phyloP scores from a whole-genome alignment of 2,113 vertebrate genomes.

The Opisthocomus hoazin region DNA sequence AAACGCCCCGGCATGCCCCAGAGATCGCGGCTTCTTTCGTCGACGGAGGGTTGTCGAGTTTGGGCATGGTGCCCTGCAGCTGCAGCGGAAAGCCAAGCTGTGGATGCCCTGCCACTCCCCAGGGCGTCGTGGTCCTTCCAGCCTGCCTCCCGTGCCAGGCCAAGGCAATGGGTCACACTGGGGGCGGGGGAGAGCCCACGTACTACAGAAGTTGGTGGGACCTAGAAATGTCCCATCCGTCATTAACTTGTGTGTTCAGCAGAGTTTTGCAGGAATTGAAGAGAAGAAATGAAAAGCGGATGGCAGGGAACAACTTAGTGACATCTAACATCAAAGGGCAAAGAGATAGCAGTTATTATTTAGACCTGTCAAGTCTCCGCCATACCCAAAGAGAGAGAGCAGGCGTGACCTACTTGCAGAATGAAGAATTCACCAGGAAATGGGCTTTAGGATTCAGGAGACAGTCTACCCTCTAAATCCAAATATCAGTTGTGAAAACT shows the following conservation, averaged over 20 bases:
- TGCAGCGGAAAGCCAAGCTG: neutral
- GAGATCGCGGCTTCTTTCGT: accelerated
- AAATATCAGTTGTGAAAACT: neutral
- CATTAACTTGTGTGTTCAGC: neutral
- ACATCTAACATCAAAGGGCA: constrained; percentile 7
- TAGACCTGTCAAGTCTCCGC: neutral
- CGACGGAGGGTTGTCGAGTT: neutral
- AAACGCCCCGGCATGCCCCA: neutral
- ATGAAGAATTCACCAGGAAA: neutral
- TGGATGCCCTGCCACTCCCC: accelerated
- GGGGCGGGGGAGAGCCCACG: accelerated
- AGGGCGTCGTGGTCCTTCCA: neutral
- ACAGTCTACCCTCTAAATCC: neutral
- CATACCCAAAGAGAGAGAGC: neutral
- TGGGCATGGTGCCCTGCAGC: neutral
- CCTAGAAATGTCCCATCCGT: neutral
- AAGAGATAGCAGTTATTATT: neutral
- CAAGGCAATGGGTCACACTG: accelerated
- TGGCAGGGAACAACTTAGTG: neutral
- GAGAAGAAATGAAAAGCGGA: neutral
- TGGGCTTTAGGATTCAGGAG: neutral
- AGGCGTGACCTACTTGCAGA: neutral
- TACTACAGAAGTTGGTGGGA: neutral
- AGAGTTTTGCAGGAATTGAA: neutral
- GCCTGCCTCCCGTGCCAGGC: neutral